Evolutionary conservation across 2,888 invertebrate genomes (phyloP), one percentile per base, ranked within the genome.

Genomic region (Pharmacophagus antenor): DNA sequence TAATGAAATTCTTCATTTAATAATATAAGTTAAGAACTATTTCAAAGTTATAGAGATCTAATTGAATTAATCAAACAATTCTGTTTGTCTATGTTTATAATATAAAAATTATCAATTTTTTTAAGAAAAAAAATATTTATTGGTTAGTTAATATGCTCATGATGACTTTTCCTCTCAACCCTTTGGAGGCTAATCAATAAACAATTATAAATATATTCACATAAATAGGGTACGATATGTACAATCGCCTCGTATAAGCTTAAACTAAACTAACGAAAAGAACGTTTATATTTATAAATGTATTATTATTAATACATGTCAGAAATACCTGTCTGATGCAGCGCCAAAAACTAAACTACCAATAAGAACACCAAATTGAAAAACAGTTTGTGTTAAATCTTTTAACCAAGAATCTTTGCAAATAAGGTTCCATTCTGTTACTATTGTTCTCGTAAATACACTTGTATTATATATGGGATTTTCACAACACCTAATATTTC

Each of bases 351-450:
- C 62, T 62, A 95, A 85, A 76, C 94, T 95, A 50, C 95, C 95
- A 62, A 92, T 76, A 60, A 95, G 88, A 57, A 95, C 93, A 50
- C 95, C 95, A 65, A 94, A 84, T 93, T 95, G 95, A 59, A 95
- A 94, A 56, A 94, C 80, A 21, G 93, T 94, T 82, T 95, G 95
- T 0, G 93, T 93, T 18, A 95, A 82, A 72, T 94, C 94, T 37
- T 93, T 93, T 61, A 95, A 81, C 80, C 93, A 93, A 3, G 88
- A 82, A 22, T 88, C 90, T 31, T 91, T 86, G 75, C 95, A 95
- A 20, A 95, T 94, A 62, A 96, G 84, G 75, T 94, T 90, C 94
- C 95, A 96, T 91, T 95, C 93, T 2, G 92, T 94, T 31, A 93
- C 88, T 48, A 95, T 94, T 0, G 95, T 95, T 68, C 93, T 92